phyloP scores from a whole-genome alignment of 2,888 invertebrate species.

The Phrixothrix hirtus region DNA sequence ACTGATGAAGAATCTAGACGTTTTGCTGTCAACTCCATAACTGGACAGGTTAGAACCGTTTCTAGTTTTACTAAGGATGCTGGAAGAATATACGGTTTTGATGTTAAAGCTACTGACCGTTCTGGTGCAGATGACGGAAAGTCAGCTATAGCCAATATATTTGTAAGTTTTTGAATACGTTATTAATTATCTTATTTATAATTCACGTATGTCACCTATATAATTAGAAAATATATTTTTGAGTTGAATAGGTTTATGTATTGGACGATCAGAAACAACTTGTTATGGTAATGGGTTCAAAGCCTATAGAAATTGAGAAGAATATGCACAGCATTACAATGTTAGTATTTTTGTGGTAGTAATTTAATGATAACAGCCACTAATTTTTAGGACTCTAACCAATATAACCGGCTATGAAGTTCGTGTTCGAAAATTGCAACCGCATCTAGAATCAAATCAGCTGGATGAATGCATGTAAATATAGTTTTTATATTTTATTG shows the following conservation, averaged over 20 bases:
- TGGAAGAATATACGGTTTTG: slow-evolving; percentile 81
- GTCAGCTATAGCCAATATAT: slow-evolving; percentile 83
- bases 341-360: too few species aligned
- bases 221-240: too few species aligned
- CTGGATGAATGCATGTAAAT: slow-evolving; percentile 71
- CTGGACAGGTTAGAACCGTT: slow-evolving; percentile 75
- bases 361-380: background rate
- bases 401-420: slow-evolving; percentile 79
- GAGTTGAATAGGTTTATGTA: slow-evolving; percentile 69
- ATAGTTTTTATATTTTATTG: background rate
- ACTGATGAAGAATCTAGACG: slow-evolving; percentile 71
- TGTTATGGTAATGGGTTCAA: slow-evolving; percentile 75
- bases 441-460: slow-evolving; percentile 68
- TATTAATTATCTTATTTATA: slow-evolving; percentile 1
- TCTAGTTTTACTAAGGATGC: slow-evolving; percentile 70
- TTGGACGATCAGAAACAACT: slow-evolving; percentile 80
- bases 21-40: slow-evolving; percentile 76
- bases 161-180: slow-evolving; percentile 63
- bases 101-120: slow-evolving; percentile 84
- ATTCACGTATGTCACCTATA: too few species aligned
- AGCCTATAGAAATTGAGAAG: slow-evolving; percentile 75
- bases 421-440: slow-evolving; percentile 75
- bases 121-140: slow-evolving; percentile 79
- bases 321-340: slow-evolving; percentile 71
- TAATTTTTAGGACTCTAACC: slow-evolving; percentile 62